Conservation (phyloP, 2,888 invertebrate species). For the Tuta absoluta region DNA sequence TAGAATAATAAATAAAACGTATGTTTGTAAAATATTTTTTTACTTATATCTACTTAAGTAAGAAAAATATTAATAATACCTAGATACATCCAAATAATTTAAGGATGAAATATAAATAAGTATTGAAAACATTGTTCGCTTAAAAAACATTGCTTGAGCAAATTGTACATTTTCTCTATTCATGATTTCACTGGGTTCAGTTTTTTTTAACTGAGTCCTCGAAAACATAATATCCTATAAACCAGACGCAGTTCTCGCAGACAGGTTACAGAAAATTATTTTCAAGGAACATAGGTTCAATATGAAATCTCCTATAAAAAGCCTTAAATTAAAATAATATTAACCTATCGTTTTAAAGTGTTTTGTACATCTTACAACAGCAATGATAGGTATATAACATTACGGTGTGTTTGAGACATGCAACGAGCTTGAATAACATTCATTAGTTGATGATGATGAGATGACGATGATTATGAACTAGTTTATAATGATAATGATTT, state of each 20-base stretch:
- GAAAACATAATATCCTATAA: too few species aligned
- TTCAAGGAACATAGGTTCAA: background rate
- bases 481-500: slow-evolving; percentile 10
- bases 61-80: slow-evolving; percentile 1
- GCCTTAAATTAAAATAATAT: background rate
- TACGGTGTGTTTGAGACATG: slow-evolving; percentile 10
- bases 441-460: slow-evolving; percentile 4
- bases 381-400: background rate
- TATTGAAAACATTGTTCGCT: background rate
- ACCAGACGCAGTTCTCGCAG: too few species aligned
- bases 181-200: too few species aligned
- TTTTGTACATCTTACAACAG: slow-evolving; percentile 16
- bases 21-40: background rate
- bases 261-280: background rate
- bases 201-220: too few species aligned
- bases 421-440: slow-evolving; percentile 8
- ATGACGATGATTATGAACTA: slow-evolving; percentile 3
- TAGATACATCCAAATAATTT: background rate
- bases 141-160: background rate
- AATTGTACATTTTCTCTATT: too few species aligned
- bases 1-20: slow-evolving; percentile 2
- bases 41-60: background rate
- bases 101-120: background rate
- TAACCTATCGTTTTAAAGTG: background rate
- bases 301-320: background rate